Percentiles rank a stretch among this genome's conserved stretches.
Conservation (phyloP, 1,140 invertebrate species). For the Megalopta genalis region DNA sequence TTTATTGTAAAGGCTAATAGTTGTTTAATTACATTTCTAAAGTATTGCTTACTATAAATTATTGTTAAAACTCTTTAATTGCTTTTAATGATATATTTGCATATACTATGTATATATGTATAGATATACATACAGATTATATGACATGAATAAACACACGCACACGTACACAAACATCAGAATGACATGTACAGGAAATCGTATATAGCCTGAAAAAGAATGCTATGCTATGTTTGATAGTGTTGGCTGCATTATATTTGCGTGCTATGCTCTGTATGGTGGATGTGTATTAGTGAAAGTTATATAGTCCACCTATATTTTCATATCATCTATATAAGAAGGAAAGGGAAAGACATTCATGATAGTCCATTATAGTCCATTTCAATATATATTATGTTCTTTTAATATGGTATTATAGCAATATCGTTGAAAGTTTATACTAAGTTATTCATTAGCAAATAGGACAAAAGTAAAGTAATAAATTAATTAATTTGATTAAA, state of each 20-base stretch:
- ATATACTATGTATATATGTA: slow-evolving; percentile 46
- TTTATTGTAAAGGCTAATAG: slow-evolving; percentile 32
- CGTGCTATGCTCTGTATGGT: slow-evolving; percentile 52
- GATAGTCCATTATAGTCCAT: slow-evolving; percentile 33
- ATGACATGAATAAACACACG: slow-evolving; percentile 27
- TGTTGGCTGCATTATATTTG: slow-evolving; percentile 67
- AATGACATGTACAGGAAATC: slow-evolving; percentile 44
- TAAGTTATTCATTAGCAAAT: slow-evolving; percentile 39
- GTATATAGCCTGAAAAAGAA: slow-evolving; percentile 49
- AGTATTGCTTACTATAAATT: slow-evolving; percentile 49
- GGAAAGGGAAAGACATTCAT: slow-evolving; percentile 42
- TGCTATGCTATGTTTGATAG: slow-evolving; percentile 66
- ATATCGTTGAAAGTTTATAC: slow-evolving; percentile 30
- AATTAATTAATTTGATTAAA: slow-evolving; percentile 26
- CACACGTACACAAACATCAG: slow-evolving; percentile 53
- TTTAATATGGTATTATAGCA: slow-evolving; percentile 33
- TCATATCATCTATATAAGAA: slow-evolving; percentile 42
- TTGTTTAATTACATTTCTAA: slow-evolving; percentile 44
- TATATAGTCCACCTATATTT: slow-evolving; percentile 46
- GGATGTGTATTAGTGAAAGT: slow-evolving; percentile 47
- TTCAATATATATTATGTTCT: slow-evolving; percentile 28
- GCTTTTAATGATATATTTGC: slow-evolving; percentile 36
- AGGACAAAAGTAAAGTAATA: slow-evolving; percentile 12
- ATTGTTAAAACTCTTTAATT: slow-evolving; percentile 40
- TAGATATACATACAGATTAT: slow-evolving; percentile 23